Evolutionary conservation across 2,113 vertebrate genomes (phyloP), one percentile per base, ranked within the genome.

Genomic region (Pholis gunnellus): DNA sequence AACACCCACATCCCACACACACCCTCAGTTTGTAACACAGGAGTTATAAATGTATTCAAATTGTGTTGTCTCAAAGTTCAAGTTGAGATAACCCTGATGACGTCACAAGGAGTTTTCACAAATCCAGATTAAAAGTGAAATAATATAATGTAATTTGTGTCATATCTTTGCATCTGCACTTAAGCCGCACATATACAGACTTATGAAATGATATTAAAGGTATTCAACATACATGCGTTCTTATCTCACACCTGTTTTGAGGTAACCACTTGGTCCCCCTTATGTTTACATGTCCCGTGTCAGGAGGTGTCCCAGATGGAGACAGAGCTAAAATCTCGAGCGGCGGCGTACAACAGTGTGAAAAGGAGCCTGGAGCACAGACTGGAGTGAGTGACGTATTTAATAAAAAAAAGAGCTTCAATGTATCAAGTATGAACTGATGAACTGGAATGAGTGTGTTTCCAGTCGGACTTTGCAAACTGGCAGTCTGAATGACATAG

Each of bases 281-380:
- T 46, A 60, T 84, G 27, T 40, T 60, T 50, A 36, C 17, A 64
- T 75, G 46, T 80, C 38, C 60, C 87, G 75, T 67, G 68, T 60
- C 88, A 99, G 98, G 97, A 99, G 95, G 91, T 99, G 78, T 95
- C 94, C 22, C 97, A 97, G 82, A 96, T 97, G 60, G 97, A 98
- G 83, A 34, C 91, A 4, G 98, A 99, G 72, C 81, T 99, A 69
- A 99, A 97, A 92, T 92, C 94, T 15, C 92, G 97, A 31, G 93
- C 94, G 6, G 90, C 94, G 0, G 90, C 95, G 0, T 99, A 97
- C 92, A 96, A 86, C 86, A 95, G 94, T 2, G 92, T 97, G 75
- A 98, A 97, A 93, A 90, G 85, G 9, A 96, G 94, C 65, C 87
- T 98, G 89, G 94, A 97, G 84, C 93, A 91, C 78, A 97, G 94